Evolutionary conservation across 2,113 vertebrate genomes (phyloP).

Genomic region (Parus major): DNA sequence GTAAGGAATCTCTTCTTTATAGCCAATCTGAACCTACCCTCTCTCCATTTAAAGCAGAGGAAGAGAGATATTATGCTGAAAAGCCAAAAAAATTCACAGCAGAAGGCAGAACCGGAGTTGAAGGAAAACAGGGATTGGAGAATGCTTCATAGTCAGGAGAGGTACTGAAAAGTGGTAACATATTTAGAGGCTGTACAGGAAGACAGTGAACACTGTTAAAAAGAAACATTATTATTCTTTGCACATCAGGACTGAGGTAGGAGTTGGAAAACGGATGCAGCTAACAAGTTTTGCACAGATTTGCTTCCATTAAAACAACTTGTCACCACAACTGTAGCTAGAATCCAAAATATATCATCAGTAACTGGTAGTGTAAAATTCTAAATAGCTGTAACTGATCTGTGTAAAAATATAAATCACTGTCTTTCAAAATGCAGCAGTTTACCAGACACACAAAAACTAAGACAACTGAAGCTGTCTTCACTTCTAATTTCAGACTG

Average conservation of each 20-base stretch:
- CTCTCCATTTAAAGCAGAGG: neutral
- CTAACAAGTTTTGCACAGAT: neutral
- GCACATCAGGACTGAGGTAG: neutral
- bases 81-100: neutral
- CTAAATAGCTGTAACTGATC: neutral
- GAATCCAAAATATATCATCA: neutral
- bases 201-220: neutral
- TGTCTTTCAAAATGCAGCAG: neutral
- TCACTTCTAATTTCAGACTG: neutral
- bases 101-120: neutral
- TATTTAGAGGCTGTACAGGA: neutral
- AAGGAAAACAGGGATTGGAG: neutral
- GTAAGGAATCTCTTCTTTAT: neutral
- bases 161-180: neutral
- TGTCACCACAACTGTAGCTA: neutral
- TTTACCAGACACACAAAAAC: neutral
- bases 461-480: neutral
- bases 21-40: neutral
- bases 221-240: neutral
- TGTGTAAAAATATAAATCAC: neutral
- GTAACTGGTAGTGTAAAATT: neutral
- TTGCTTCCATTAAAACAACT: neutral
- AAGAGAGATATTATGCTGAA: neutral
- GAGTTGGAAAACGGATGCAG: neutral
- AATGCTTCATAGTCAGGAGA: neutral